These are phyloP conservation scores for Erythrocercus mccallii DNA, from an alignment of 2,113 vertebrate species.

Conservation along the genomic window DNA sequence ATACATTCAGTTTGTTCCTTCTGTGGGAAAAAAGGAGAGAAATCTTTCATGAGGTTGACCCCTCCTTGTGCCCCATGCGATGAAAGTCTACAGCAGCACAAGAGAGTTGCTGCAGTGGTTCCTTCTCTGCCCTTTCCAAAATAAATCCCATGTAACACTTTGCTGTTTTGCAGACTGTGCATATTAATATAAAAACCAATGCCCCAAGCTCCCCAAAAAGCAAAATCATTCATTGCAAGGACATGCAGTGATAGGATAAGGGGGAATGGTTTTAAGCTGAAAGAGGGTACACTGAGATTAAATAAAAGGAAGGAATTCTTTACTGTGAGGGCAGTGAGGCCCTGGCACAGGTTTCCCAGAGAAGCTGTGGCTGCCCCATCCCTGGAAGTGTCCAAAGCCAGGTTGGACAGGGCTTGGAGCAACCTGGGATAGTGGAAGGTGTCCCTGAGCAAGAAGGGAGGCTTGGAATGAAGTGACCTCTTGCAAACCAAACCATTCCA, in stretches of 20 bases:
- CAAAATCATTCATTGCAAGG: background rate
- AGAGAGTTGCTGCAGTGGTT: background rate
- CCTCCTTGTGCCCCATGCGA: accelerated
- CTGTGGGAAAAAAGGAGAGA: background rate
- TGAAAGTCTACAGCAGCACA: background rate
- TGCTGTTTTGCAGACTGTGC: background rate
- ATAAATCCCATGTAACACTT: background rate
- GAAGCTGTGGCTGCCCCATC: background rate
- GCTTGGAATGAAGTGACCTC: accelerated
- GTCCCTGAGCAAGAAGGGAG: background rate
- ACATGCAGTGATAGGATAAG: background rate
- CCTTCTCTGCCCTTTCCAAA: background rate
- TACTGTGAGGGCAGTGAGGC: accelerated
- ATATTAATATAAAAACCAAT: background rate
- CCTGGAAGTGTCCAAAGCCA: background rate
- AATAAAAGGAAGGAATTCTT: background rate
- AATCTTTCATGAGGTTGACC: background rate
- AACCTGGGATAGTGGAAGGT: background rate
- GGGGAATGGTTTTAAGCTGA: background rate
- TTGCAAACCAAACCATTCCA: background rate
- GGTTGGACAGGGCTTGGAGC: background rate
- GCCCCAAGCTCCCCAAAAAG: background rate
- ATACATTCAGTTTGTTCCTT: background rate
- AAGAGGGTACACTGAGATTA: background rate
- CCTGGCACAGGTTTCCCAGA: background rate